Conservation (phyloP, 2,113 vertebrate species). For the Centropristis striata region DNA sequence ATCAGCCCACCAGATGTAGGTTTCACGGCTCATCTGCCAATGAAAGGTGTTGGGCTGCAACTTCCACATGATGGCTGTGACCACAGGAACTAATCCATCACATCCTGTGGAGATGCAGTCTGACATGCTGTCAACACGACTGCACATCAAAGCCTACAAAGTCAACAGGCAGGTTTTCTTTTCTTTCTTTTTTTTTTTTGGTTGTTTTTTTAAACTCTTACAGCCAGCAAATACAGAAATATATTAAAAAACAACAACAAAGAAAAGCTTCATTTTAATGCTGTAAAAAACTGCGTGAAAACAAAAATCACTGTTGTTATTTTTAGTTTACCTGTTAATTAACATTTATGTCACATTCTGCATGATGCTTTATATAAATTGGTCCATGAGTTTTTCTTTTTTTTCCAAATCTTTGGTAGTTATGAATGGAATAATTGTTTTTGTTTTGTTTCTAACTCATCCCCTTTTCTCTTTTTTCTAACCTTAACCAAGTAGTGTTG, state of each 20-base stretch:
- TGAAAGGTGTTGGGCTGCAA: conserved; percentile 41
- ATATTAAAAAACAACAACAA: background rate
- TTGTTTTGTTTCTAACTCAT: too few species aligned
- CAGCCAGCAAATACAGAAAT: conserved; percentile 5
- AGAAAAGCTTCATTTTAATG: conserved; percentile 8
- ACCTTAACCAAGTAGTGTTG: too few species aligned
- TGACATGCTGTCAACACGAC: conserved; percentile 70
- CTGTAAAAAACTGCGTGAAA: too few species aligned
- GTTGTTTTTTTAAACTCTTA: background rate
- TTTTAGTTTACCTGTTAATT: too few species aligned
- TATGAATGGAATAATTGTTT: too few species aligned
- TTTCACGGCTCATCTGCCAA: conserved; percentile 47
- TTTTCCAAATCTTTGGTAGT: too few species aligned
- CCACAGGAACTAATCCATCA: conserved; percentile 74
- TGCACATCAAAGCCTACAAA: conserved; percentile 62
- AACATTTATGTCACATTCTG: background rate
- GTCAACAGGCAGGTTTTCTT: conserved; percentile 38
- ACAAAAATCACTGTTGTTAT: too few species aligned
- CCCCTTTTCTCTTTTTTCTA: too few species aligned
- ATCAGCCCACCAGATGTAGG: background rate
- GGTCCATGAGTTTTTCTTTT: too few species aligned
- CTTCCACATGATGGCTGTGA: conserved; percentile 48
- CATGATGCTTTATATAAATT: too few species aligned
- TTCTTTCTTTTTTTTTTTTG: too few species aligned
- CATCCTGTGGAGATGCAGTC: conserved; percentile 54